Evolutionary conservation across 2,888 invertebrate species (phyloP).

Genomic region (Drosophila pegasa): DNA sequence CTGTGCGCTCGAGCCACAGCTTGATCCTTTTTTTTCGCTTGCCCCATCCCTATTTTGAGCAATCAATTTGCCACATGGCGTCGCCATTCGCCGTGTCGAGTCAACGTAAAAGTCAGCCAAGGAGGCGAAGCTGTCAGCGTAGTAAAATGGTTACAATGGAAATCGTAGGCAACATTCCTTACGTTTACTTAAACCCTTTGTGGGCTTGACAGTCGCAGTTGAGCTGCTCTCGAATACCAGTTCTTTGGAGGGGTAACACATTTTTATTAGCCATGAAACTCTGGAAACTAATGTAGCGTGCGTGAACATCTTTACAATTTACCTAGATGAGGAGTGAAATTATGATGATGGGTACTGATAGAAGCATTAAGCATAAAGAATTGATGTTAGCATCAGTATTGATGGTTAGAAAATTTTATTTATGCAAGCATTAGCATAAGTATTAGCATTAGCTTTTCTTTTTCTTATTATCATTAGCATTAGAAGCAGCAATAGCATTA

Average conservation of each 20-base stretch:
- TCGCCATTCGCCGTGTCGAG: constrained; percentile 30
- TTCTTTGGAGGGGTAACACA: constrained; percentile 16
- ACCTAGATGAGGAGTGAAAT: neutral
- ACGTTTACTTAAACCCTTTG: constrained; percentile 57
- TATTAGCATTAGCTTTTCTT: neutral
- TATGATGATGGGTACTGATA: neutral
- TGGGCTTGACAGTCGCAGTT: constrained; percentile 17
- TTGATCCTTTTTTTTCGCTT: constrained; percentile 1
- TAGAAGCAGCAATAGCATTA: too few relatives aligned
- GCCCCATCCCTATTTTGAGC: neutral
- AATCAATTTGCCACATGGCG: constrained; percentile 52
- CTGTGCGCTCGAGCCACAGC: constrained; percentile 18
- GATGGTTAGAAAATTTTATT: too few relatives aligned
- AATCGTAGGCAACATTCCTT: constrained; percentile 50
- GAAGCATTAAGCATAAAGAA: neutral
- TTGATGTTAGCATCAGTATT: neutral
- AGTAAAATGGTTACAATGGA: constrained; percentile 28
- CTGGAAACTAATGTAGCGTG: constrained; percentile 8
- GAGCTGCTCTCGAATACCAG: constrained; percentile 19
- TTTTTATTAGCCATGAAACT: constrained; percentile 31
- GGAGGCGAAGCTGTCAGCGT: constrained; percentile 22
- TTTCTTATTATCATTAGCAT: neutral
- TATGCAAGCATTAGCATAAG: neutral
- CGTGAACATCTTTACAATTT: neutral
- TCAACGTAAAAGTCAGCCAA: constrained; percentile 58